Evolutionary conservation across 2,797 vertebrate genomes (phyloP).

Genomic region (Babyrousa celebensis): DNA sequence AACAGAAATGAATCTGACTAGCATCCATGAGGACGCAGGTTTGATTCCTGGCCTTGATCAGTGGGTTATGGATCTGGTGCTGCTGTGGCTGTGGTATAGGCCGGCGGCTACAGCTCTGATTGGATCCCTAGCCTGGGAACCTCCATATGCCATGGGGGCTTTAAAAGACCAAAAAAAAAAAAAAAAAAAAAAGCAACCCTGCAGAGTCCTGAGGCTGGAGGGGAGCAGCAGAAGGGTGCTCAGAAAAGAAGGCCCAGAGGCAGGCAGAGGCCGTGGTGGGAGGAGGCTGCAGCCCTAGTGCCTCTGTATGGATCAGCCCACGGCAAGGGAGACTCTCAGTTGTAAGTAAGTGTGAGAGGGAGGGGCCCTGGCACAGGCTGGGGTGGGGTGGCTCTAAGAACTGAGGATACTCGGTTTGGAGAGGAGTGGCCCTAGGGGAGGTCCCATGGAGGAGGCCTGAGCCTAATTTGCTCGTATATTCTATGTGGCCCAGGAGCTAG

Average conservation of each 20-base stretch:
- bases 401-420: not conserved
- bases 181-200: too few relatives aligned
- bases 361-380: accelerated
- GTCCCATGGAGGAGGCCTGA: not conserved
- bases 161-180: too few relatives aligned
- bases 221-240: not conserved
- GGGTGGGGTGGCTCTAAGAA: not conserved
- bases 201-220: not conserved
- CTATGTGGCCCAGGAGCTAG: not conserved
- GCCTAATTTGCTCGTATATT: not conserved
- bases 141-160: too few relatives aligned
- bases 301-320: not conserved
- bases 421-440: not conserved
- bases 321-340: not conserved
- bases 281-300: too few relatives aligned
- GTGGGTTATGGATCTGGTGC: too few relatives aligned
- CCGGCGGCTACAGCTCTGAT: too few relatives aligned
- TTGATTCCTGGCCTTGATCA: too few relatives aligned
- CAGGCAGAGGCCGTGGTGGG: not conserved
- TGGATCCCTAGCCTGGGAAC: too few relatives aligned
- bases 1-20: too few relatives aligned
- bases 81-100: too few relatives aligned
- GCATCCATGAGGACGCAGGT: too few relatives aligned
- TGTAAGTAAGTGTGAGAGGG: not conserved
- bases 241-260: not conserved